A percentile compares a stretch with the other conserved stretches of the same genome.
These are phyloP conservation scores for Bombus waltoni DNA, from an alignment of 1,140 invertebrate genomes.

Conservation along the genomic window DNA sequence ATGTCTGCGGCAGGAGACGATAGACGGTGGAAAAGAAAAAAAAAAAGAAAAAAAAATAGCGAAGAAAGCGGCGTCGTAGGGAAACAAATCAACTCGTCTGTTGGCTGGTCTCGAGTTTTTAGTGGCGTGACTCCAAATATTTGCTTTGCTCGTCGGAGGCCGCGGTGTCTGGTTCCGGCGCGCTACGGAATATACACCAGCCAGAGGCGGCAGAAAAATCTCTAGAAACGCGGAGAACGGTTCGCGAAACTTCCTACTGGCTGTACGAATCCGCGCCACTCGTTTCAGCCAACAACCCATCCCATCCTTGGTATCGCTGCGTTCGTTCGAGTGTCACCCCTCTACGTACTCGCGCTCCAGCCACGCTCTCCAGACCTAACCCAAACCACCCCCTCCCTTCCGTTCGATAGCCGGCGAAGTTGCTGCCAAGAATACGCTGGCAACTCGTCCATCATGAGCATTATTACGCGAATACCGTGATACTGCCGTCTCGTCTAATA, in stretches of 20 bases:
- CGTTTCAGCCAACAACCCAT: conserved; percentile 67
- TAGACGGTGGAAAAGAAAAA: not conserved
- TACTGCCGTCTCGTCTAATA: conserved; percentile 69
- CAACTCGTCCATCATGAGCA: conserved; percentile 77
- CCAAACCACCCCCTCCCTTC: conserved; percentile 29
- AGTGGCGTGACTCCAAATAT: conserved; percentile 83
- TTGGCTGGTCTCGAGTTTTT: conserved; percentile 82
- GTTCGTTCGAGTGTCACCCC: conserved; percentile 60
- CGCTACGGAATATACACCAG: conserved; percentile 69
- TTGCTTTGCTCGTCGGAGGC: conserved; percentile 76
- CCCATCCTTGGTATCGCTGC: conserved; percentile 39
- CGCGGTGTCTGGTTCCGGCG: conserved; percentile 57
- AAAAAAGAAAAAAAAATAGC: conserved; percentile 55
- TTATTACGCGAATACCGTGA: conserved; percentile 79
- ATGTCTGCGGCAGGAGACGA: conserved; percentile 1
- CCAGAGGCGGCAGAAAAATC: not conserved
- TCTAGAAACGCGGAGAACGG: conserved; percentile 33
- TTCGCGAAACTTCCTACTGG: conserved; percentile 45
- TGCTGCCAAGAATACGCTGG: conserved; percentile 79
- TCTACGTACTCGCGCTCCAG: not conserved
- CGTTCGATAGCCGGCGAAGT: conserved; percentile 53
- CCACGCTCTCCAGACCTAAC: not conserved
- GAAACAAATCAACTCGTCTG: conserved; percentile 82
- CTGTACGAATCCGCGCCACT: conserved; percentile 42
- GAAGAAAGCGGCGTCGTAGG: conserved; percentile 73